Evolutionary conservation across 1,140 invertebrate species (phyloP).

Genomic region (Drosophila equinoxialis): DNA sequence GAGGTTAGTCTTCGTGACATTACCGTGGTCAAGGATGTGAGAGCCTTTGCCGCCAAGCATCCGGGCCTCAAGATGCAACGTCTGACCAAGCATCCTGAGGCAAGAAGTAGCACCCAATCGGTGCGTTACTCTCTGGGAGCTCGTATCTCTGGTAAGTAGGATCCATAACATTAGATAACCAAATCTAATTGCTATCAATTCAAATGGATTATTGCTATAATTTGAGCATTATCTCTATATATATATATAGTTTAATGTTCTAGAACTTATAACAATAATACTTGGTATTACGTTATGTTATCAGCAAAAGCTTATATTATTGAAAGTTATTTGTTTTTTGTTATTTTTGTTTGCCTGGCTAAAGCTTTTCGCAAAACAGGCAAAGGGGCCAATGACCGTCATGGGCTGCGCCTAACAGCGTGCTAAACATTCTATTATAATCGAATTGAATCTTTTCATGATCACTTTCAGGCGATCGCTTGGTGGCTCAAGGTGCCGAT

Average conservation of each 20-base stretch:
- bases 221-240: not conserved
- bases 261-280: too few relatives aligned
- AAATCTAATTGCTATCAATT: too few relatives aligned
- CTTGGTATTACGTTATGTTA: too few relatives aligned
- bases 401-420: slow-evolving; percentile 7
- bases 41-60: slow-evolving; percentile 55
- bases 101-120: slow-evolving; percentile 10
- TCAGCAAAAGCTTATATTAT: not conserved
- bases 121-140: slow-evolving; percentile 67
- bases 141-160: slow-evolving; percentile 59
- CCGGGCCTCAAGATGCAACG: slow-evolving; percentile 53
- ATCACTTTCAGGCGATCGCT: slow-evolving; percentile 64
- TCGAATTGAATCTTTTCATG: too few relatives aligned
- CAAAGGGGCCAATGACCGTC: not conserved
- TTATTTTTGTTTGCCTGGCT: not conserved
- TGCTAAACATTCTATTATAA: slow-evolving; percentile 6
- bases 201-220: not conserved
- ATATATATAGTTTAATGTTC: too few relatives aligned
- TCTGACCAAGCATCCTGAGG: slow-evolving; percentile 38
- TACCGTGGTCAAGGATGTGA: slow-evolving; percentile 62
- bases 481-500: slow-evolving; percentile 70
- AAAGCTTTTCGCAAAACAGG: not conserved
- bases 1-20: slow-evolving; percentile 40
- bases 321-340: too few relatives aligned
- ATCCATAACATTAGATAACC: not conserved